Conservation (phyloP, 2,888 invertebrate species). For the Sesia apiformis region DNA sequence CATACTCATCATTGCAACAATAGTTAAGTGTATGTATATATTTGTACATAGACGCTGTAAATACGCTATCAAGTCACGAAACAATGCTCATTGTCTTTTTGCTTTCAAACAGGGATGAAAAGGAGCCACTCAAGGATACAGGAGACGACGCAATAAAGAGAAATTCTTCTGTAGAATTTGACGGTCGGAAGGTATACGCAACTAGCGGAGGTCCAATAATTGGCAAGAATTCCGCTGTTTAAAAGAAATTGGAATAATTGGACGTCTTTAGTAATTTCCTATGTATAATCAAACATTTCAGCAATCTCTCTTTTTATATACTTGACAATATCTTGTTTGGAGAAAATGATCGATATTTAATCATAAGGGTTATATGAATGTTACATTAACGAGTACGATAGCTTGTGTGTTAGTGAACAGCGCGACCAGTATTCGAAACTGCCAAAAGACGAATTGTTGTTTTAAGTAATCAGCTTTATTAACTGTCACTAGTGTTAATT, state of each 20-base stretch:
- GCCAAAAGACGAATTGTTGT: slow-evolving; percentile 53
- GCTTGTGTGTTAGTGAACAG: slow-evolving; percentile 63
- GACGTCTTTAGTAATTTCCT: no score
- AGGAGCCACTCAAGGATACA: slow-evolving; percentile 84
- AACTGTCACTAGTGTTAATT: slow-evolving; percentile 11
- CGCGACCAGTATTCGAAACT: slow-evolving; percentile 63
- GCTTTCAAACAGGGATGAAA: slow-evolving; percentile 78
- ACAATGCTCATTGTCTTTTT: not conserved
- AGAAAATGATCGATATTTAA: not conserved
- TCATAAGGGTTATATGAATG: not conserved
- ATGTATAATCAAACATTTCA: no score
- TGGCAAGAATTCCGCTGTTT: slow-evolving; percentile 93
- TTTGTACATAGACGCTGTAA: slow-evolving; percentile 21
- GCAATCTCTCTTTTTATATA: not conserved
- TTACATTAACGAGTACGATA: not conserved
- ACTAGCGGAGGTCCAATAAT: slow-evolving; percentile 89
- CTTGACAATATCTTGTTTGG: not conserved
- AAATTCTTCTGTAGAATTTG: slow-evolving; percentile 87
- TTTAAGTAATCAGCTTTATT: slow-evolving; percentile 44
- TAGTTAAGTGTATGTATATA: not conserved
- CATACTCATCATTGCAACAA: no score
- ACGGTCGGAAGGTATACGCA: slow-evolving; percentile 86
- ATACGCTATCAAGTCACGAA: slow-evolving; percentile 5
- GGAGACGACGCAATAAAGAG: slow-evolving; percentile 80
- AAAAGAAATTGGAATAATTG: slow-evolving; percentile 18